These are phyloP conservation scores for Artemia sinica DNA, from an alignment of 2,888 invertebrate genomes.

Conservation along the genomic window DNA sequence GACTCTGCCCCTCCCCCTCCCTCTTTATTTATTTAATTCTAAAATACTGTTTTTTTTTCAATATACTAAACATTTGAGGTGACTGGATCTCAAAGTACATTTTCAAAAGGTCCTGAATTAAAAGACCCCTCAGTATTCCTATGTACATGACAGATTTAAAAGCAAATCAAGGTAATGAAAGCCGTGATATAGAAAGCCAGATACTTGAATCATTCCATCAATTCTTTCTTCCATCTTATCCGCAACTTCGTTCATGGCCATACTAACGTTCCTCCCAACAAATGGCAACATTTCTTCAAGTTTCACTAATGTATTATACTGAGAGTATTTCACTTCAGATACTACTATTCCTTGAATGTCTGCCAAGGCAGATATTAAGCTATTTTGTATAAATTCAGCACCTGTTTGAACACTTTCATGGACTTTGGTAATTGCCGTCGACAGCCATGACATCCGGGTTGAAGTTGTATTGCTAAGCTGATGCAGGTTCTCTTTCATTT, in stretches of 20 bases:
- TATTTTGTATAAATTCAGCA: not conserved
- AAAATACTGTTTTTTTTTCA: no score
- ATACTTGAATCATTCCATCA: conserved; percentile 6
- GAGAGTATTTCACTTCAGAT: not conserved
- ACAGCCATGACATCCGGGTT: not conserved
- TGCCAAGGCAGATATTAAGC: conserved; percentile 2
- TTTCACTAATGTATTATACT: not conserved
- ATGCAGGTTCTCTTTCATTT: not conserved
- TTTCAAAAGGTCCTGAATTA: no score
- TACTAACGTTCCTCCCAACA: not conserved
- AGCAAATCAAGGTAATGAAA: no score
- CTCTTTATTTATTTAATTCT: no score
- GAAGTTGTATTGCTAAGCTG: not conserved
- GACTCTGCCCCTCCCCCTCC: no score
- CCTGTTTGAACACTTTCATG: conserved; percentile 6
- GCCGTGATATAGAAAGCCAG: not conserved
- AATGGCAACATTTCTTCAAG: not conserved
- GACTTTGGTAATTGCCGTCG: conserved; percentile 5
- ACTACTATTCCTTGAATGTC: not conserved
- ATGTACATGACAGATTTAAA: no score
- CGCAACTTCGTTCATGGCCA: not conserved
- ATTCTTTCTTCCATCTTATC: not conserved
- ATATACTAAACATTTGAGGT: no score
- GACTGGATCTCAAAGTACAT: no score
- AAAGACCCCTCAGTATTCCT: no score